phyloP scores from a whole-genome alignment of 1,140 invertebrate genomes.

The Lucilia sericata region DNA sequence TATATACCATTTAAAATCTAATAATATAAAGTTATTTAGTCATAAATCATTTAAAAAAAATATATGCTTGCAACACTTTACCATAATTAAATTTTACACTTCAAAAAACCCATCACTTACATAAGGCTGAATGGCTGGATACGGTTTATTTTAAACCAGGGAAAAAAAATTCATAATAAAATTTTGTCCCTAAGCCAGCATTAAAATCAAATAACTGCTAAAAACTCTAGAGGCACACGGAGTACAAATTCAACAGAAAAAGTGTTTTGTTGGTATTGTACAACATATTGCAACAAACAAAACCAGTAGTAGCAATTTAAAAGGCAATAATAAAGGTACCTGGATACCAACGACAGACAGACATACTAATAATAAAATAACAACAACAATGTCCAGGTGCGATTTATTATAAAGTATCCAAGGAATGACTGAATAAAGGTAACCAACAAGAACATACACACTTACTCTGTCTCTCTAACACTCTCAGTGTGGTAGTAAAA shows the following conservation, averaged over 20 bases:
- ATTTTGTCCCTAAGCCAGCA: constrained; percentile 39
- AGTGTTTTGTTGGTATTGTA: neutral
- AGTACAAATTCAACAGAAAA: neutral
- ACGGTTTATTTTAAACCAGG: too few species aligned
- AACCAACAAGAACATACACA: too few species aligned
- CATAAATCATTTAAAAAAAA: neutral
- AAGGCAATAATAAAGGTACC: constrained; percentile 14
- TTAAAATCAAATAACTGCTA: constrained; percentile 33
- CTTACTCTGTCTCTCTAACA: neutral
- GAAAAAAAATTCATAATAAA: neutral
- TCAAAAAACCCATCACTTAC: neutral
- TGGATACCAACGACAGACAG: neutral
- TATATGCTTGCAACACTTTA: neutral
- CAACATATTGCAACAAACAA: constrained; percentile 41
- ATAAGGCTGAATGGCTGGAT: neutral
- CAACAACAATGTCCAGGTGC: constrained; percentile 59
- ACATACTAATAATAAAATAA: constrained; percentile 34
- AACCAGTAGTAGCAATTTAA: constrained; percentile 36
- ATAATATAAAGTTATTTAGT: neutral
- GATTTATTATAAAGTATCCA: constrained; percentile 54
- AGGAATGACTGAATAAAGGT: neutral
- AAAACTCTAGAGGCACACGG: constrained; percentile 27
- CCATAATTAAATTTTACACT: constrained; percentile 27
- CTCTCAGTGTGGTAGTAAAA: constrained; percentile 38
- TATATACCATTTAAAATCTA: too few species aligned